phyloP scores from a whole-genome alignment of 2,797 vertebrate species.

The Micropoecilia bifurca region DNA sequence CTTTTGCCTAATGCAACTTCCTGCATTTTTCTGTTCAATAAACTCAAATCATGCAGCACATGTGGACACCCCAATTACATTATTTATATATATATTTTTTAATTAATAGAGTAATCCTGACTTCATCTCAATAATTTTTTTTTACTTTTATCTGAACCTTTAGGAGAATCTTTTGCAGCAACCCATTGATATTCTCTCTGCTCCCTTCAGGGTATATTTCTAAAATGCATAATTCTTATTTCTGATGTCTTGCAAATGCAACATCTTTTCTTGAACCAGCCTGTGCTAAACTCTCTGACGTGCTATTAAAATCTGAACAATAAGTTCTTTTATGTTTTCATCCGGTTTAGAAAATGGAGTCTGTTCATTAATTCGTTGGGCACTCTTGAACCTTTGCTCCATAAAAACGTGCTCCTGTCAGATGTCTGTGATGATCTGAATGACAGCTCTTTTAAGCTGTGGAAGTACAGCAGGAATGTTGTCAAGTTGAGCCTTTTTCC shows the following conservation, averaged over 20 bases:
- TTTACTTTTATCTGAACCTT: neutral
- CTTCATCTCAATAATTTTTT: neutral
- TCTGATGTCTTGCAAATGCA: neutral
- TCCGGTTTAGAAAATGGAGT: neutral
- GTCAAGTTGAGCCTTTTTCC: neutral
- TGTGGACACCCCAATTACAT: neutral
- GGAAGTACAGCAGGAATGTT: neutral
- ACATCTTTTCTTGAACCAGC: neutral
- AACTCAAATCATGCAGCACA: neutral
- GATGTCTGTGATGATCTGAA: neutral
- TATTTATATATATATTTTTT: neutral
- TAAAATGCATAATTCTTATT: neutral
- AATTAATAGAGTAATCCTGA: neutral
- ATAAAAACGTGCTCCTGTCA: neutral
- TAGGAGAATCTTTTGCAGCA: neutral
- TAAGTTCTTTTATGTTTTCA: neutral
- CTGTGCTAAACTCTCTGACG: neutral
- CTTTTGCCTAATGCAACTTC: neutral
- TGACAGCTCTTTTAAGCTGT: constrained; percentile 5
- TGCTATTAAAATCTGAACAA: neutral
- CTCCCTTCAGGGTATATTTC: constrained; percentile 2
- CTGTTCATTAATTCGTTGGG: neutral
- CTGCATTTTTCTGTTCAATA: neutral
- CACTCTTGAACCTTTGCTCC: neutral
- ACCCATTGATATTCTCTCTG: neutral